Base-by-base conservation (phyloP, 2,113 vertebrate species). In the mouse (Mus musculus) region DNA sequence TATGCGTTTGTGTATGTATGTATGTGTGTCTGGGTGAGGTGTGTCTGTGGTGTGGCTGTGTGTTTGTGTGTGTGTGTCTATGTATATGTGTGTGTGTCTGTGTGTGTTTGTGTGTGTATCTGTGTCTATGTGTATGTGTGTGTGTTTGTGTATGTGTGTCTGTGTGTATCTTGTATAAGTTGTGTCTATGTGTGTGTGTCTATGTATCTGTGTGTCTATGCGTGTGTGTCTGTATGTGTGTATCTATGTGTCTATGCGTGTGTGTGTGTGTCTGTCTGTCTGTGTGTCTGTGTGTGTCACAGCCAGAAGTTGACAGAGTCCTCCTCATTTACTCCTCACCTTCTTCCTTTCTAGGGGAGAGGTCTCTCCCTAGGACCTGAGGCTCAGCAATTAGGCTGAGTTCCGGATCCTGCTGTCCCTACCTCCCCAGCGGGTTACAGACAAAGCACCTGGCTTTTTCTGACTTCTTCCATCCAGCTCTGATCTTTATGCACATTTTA, bases 171-270 rank as follows among this genome's bases (percentile, higher is more conserved):
- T 20, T 6, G 8, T 20, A 4, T 20, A 8, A 11, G 8, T 5
- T 65, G 61, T 46, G 1, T 86, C 1, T 6, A 4, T 12, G 16
- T 20, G 4, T 33, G 2, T 3, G 10, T 85, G 24, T 42, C 0
- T 85, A 0, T 24, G 3, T 63, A 5, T 63, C 6, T 63, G 24
- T 19, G n/a, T 5, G 7, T 19, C 4, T 6, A 2, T 20, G 9
- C 3, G 26, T 30, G 14, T 3, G 5, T 65, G 14, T 46, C 1
- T 86, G 14, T 12, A 7, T 5, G 3, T 17, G 7, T 19, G 7
- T 30, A 3, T 5, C 4, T 84, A 24, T 42, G 1, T 67, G 63
- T 65, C 8, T 65, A 7, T 26, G 24, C n/a, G n/a, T 19, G 17
- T 65, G 28, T 7, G 5, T 8, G 17, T 20, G 16, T 6, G 5